Evolutionary conservation across 2,888 invertebrate genomes (phyloP), one percentile per base, ranked within the genome.

Genomic region (Drosophila subquinaria): DNA sequence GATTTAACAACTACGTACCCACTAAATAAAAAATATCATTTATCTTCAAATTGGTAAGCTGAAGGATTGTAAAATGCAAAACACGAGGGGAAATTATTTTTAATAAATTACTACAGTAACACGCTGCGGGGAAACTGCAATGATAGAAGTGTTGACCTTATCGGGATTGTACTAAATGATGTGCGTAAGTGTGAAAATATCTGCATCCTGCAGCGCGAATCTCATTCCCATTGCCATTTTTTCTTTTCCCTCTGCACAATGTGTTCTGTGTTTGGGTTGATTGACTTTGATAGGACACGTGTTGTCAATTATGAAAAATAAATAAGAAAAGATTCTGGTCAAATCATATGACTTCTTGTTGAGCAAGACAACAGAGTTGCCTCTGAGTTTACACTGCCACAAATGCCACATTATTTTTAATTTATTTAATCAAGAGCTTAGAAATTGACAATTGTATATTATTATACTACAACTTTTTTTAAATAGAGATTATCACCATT

Each of bases 21-120:
- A 23, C 23, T 23, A 23, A 2, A 23, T 27, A 4, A 27, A 4
- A 27, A 27, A 27, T 27, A 27, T 27, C 4, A 4, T 27, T 27
- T 0, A 5, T 27, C 23, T 27, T 5, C 5, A 27, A 0, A 27
- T 27, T 27, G 23, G 23, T 27, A 27, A 27, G 23, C 23, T 4
- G 3, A 23, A 23, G 23, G 23, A 23, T 3, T 27, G 23, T 27
- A 81, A 79, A 27, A 81, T 63, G 70, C 30, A 71, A 74, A 80
- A 66, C 73, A 91, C 90, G 89, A 89, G 91, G 89, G 91, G 90
- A 90, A 81, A 85, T 84, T 91, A 91, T 91, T 91, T 91, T 91
- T 87, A 91, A 90, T 91, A 91, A 83, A 89, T 91, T 90, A 87
- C 86, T 89, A 90, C 88, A 88, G 90, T 85, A 89, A 91, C 90